Conservation (phyloP, 2,113 vertebrate species). For the Geococcyx californianus region DNA sequence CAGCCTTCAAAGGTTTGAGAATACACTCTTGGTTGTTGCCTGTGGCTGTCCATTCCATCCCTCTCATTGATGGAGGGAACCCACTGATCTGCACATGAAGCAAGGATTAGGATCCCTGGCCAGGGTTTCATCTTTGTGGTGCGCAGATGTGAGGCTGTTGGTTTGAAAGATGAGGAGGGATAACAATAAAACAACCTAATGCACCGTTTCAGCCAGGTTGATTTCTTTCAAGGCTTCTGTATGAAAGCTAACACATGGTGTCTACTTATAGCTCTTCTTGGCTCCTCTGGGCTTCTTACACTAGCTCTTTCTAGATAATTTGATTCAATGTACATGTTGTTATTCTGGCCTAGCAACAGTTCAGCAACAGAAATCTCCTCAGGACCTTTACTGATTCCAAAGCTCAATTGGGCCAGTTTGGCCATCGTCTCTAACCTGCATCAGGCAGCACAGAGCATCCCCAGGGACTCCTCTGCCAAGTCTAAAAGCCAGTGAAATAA, state of each 20-base stretch:
- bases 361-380: neutral
- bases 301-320: neutral
- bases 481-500: neutral
- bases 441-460: neutral
- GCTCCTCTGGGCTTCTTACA: neutral
- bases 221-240: neutral
- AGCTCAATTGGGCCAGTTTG: neutral
- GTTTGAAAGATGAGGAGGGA: neutral
- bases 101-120: neutral
- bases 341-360: neutral
- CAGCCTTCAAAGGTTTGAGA: neutral
- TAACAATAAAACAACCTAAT: neutral
- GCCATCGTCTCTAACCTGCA: neutral
- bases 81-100: neutral
- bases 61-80: neutral
- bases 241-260: neutral
- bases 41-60: neutral
- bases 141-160: neutral
- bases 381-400: neutral
- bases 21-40: neutral
- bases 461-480: neutral
- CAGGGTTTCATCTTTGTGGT: neutral
- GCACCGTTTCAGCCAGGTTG: neutral
- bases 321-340: neutral
- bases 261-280: neutral